Evolutionary conservation across 1,140 invertebrate species (phyloP), one percentile per base, ranked within the genome.

Genomic region (Ostrea edulis): DNA sequence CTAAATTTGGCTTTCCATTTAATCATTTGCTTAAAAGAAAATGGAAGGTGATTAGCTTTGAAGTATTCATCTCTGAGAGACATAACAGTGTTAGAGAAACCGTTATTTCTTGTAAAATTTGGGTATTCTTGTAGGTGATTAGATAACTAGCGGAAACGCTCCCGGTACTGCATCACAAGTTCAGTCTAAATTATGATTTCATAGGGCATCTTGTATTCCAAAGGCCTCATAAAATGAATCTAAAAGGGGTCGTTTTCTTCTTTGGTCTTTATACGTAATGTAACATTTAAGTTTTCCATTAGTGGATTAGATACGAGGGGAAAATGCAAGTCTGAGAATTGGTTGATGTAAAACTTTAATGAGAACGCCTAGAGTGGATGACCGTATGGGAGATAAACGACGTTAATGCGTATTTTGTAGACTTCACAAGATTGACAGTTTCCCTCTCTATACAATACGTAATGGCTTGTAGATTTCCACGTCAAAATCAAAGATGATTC

Each of bases 21-120:
- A 77, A 77, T 77, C 68, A 77, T 77, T 77, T 77, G 68, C 68
- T 77, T 29, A 77, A 77, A 77, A 22, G 68, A 77, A 77, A 68
- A 77, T 44, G 29, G 68, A 77, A 29, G 22, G 68, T 77, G 68
- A 77, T 77, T 77, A 77, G 29, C 68, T 77, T 77, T 77, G 68
- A 77, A 77, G 68, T 77, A n/a, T 77, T 25, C 68, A 9, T 44
- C 68, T 35, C 22, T 77, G 68, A 77, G 68, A 77, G 68, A 77
- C 25, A 77, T 29, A 77, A 11, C 68, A 77, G 68, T 25, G 68
- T 77, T 44, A 12, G 68, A 17, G 29, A 35, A 35, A 20, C 17
- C 55, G 17, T 62, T 7, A n/a, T 17, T 62, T 62, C 68, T 11
- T 14, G 68, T 77, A 25, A 77, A 77, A 77, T 77, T 77, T 35